Evolutionary conservation across 2,113 vertebrate genomes (phyloP).

Genomic region (Arenaria interpres): DNA sequence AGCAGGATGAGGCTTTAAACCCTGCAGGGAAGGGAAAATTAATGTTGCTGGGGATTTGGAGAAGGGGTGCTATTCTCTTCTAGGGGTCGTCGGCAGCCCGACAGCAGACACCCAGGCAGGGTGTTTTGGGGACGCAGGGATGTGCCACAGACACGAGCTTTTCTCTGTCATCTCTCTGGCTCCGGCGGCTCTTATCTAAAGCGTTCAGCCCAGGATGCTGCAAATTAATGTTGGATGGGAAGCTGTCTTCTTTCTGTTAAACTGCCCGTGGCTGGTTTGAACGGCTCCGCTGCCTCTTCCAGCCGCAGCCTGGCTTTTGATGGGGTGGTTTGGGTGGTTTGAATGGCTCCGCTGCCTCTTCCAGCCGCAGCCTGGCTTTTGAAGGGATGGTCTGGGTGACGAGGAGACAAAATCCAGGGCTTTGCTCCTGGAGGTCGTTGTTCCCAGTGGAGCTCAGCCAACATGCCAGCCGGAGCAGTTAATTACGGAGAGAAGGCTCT

Average conservation of each 20-base stretch:
- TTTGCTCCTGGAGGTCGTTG: not conserved
- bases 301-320: not conserved
- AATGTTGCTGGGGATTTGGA: not conserved
- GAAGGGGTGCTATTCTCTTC: not conserved
- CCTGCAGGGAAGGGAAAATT: not conserved
- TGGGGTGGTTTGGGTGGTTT: not conserved
- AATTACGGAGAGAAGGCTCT: not conserved
- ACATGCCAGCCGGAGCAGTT: not conserved
- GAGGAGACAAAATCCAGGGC: not conserved
- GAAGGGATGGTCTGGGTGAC: not conserved
- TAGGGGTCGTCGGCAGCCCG: not conserved
- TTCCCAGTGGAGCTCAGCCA: not conserved
- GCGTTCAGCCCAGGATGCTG: slow-evolving; percentile 65
- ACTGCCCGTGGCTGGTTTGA: slow-evolving; percentile 54
- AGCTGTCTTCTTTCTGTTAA: slow-evolving; percentile 45
- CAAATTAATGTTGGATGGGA: slow-evolving; percentile 68
- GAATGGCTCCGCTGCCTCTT: not conserved
- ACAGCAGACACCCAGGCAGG: not conserved
- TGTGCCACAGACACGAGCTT: not conserved
- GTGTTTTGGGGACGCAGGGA: not conserved
- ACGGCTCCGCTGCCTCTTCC: not conserved
- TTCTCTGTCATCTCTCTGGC: slow-evolving; percentile 43
- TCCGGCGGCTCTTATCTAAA: slow-evolving; percentile 63
- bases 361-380: not conserved
- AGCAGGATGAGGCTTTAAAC: slow-evolving; percentile 23